Evolutionary conservation across 2,113 vertebrate species (phyloP), one percentile per base, ranked within the genome.

Genomic region (Pteruthius melanotis): DNA sequence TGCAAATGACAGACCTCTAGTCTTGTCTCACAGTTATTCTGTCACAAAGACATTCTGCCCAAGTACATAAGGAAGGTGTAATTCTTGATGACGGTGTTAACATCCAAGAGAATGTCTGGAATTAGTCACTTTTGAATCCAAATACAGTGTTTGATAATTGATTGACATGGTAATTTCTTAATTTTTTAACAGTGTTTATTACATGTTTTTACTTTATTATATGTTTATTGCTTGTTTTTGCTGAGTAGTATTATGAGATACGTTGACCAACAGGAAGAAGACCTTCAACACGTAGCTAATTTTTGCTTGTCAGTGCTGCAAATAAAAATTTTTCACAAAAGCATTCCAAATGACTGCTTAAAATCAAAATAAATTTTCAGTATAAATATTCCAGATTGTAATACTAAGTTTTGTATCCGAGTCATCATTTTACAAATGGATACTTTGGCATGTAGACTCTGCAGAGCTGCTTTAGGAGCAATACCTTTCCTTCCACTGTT

Each of bases 211-310:
- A 6, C 9, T 61, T 45, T 8, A 6, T 24, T 65, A 3, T 28
- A 13, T n/a, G 39, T 45, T 75, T 28, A 2, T 39, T 47, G 5
- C 6, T 20, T 30, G 3, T 31, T 85, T 89, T 89, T 79, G 3
- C 16, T 63, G 6, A 9, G 2, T 56, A 30, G 7, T 33, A 21
- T 10, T n/a, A 13, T 7, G 28, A 60, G 15, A 17, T 52, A 5
- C 2, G 2, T 5, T 42, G 54, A 13, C 40, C 12, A 61, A 24
- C 21, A 50, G 37, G 61, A 90, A 13, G 5, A 39, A 15, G 2
- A 35, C 9, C 1, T 39, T 28, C 26, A 1, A 0, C 57, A 6
- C 5, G 3, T 31, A 52, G 8, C 60, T 74, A 6, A 30, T 12
- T 56, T 49, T 44, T 74, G 2, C 23, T 75, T 84, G 10, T 56